A percentile compares a stretch with the other conserved stretches of the same genome.
Evolutionary conservation across 1,140 invertebrate genomes (phyloP).

Genomic region (Thaumatotibia leucotreta): DNA sequence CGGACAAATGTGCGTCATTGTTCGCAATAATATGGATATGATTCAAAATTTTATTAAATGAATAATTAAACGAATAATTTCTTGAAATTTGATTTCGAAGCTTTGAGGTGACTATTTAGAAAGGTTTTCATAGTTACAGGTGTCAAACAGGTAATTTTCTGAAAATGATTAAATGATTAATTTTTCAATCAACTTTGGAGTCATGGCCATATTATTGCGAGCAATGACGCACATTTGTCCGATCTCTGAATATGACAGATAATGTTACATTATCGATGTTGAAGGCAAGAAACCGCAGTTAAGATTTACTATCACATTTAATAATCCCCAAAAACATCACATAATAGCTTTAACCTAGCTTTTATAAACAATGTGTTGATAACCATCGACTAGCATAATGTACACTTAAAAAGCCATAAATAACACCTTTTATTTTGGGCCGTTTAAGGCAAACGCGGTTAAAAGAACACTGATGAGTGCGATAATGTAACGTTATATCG

Average conservation of each 20-base stretch:
- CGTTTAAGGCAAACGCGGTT: constrained; percentile 35
- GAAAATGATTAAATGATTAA: too few species aligned
- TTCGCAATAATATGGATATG: too few species aligned
- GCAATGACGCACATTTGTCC: not conserved
- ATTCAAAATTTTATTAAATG: too few species aligned
- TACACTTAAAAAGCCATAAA: constrained; percentile 5
- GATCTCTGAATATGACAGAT: not conserved
- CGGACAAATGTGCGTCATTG: too few species aligned
- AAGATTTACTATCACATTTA: not conserved
- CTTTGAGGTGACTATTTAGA: too few species aligned
- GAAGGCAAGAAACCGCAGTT: not conserved
- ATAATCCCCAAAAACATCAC: not conserved
- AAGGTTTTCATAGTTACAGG: too few species aligned
- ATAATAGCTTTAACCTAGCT: not conserved
- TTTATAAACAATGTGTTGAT: constrained; percentile 5
- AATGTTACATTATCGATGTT: not conserved
- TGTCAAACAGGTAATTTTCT: too few species aligned
- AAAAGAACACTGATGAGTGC: constrained; percentile 32
- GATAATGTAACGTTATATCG: constrained; percentile 29
- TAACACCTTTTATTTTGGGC: not conserved
- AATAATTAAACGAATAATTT: too few species aligned
- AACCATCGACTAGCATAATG: not conserved
- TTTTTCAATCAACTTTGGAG: too few species aligned
- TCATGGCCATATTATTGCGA: too few species aligned
- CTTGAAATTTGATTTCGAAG: too few species aligned